Percentiles rank a stretch among this genome's conserved stretches.
phyloP scores from a whole-genome alignment of 2,797 vertebrate species.

The Tenualosa ilisha region DNA sequence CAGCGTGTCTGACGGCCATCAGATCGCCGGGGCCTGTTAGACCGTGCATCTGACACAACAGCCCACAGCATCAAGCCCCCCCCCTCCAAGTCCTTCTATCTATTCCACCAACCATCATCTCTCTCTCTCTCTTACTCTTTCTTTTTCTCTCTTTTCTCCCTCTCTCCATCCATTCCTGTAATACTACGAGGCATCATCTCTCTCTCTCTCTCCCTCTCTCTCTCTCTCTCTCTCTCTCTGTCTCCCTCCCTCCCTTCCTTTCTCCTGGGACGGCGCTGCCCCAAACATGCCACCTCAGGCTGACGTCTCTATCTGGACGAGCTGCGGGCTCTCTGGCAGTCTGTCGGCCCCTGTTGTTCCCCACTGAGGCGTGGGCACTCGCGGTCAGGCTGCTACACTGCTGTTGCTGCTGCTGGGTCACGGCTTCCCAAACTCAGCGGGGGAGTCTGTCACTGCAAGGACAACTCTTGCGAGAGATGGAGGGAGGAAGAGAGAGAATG shows the following conservation, averaged over 20 bases:
- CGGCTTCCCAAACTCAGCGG: not conserved
- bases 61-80: not conserved
- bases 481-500: not conserved
- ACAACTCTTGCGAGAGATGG: not conserved
- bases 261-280: not conserved
- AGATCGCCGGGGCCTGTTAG: not conserved
- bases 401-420: not conserved
- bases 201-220: not conserved
- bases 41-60: not conserved
- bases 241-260: not conserved
- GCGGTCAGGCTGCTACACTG: conserved; percentile 1
- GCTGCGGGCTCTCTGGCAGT: not conserved
- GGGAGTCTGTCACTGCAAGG: not conserved
- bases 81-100: not conserved
- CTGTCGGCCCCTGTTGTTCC: not conserved
- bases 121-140: not conserved
- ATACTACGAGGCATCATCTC: too few species aligned
- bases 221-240: not conserved
- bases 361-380: not conserved
- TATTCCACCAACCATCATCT: too few species aligned
- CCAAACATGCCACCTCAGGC: conserved; percentile 13
- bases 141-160: not conserved
- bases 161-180: not conserved
- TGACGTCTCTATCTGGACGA: conserved; percentile 21
- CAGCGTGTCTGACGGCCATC: not conserved